A percentile compares a stretch with the other conserved stretches of the same genome.
phyloP scores from a whole-genome alignment of 2,888 invertebrate species.

The Trisateles emortualis region DNA sequence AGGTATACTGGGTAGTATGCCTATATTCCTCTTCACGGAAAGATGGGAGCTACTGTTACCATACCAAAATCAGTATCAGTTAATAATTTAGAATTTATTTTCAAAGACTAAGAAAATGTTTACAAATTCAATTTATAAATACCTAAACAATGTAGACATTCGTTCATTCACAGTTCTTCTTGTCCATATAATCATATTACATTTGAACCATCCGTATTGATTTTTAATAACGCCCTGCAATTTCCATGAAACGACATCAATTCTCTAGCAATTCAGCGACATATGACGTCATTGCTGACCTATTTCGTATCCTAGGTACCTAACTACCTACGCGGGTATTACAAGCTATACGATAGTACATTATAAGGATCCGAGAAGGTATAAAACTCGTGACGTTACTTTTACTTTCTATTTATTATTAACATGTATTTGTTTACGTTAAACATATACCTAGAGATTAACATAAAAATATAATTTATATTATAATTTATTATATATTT shows the following conservation, averaged over 20 bases:
- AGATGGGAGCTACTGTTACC: too few species aligned
- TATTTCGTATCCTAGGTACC: conserved; percentile 28
- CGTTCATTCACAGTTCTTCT: not conserved
- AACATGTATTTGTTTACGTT: not conserved
- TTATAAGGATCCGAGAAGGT: not conserved
- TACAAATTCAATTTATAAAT: too few species aligned
- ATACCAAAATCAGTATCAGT: too few species aligned
- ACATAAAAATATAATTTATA: too few species aligned
- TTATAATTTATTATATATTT: too few species aligned
- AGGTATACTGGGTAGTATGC: not conserved
- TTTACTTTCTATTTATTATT: not conserved
- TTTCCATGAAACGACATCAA: conserved; percentile 37
- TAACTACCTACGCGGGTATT: conserved; percentile 3
- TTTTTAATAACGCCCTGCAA: conserved; percentile 48
- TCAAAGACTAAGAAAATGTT: too few species aligned
- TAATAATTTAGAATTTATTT: too few species aligned
- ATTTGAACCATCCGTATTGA: conserved; percentile 38
- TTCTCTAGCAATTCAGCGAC: conserved; percentile 21
- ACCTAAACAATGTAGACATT: too few species aligned
- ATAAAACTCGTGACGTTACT: not conserved
- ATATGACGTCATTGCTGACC: conserved; percentile 45
- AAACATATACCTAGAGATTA: not conserved
- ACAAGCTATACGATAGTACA: not conserved
- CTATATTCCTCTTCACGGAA: too few species aligned
- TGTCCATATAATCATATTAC: conserved; percentile 10